Evolutionary conservation across 2,888 invertebrate species (phyloP), one percentile per base, ranked within the genome.

Genomic region (Monoplex corrugatus): DNA sequence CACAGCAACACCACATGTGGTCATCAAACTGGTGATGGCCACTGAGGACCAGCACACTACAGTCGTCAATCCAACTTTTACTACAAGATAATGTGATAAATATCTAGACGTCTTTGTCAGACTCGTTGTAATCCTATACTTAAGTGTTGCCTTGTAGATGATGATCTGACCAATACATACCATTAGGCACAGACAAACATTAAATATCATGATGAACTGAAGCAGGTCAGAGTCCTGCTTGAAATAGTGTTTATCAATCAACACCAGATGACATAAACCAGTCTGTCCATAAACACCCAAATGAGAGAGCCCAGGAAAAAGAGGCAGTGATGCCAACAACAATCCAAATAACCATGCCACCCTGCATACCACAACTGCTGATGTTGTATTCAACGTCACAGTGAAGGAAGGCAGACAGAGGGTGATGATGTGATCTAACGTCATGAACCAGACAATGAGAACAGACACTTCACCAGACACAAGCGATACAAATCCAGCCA

Each of bases 381-480:
- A 32, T 2, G 35, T 6, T 43, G 19, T 40, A 23, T 43, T 23
- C 13, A 80, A 80, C 23, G 40, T 43, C 23, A 40, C 23, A 0
- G 40, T 23, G 10, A 1, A 8, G 3, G 0, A 8, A 10, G 5
- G 78, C 8, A 40, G 43, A 80, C 78, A 43, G 10, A 80, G 23
- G 13, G 23, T 8, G 23, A 80, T 23, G 23, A 43, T 19, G 40
- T 80, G 78, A 43, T 80, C 40, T 32, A 80, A 32, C 13, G 40
- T 40, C 10, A 40, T 28, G 43, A 80, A 23, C 78, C 78, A 80
- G 78, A 80, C 28, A 28, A 80, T 43, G 5, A 80, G 28, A 40
- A 80, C 23, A 8, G 78, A 80, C 78, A 80, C 78, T 43, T 80
- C 28, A 28, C 78, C 28, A 43, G 78, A 80, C 78, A 80, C 23